phyloP scores from a whole-genome alignment of 2,888 invertebrate genomes.

The Creontiades dilutus region DNA sequence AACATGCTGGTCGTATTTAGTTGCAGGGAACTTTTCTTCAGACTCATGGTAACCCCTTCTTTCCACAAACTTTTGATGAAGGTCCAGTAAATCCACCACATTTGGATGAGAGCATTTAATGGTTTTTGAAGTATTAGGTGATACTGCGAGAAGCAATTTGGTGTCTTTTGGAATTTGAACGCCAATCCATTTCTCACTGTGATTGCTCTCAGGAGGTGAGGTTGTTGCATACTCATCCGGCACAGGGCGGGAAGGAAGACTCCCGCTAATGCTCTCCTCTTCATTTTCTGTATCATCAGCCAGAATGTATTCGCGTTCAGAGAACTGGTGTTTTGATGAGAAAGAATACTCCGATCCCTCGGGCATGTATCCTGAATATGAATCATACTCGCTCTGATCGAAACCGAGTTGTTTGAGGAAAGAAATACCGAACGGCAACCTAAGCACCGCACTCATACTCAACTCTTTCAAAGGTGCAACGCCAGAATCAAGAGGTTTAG shows the following conservation, averaged over 20 bases:
- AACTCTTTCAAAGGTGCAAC: slow-evolving; percentile 63
- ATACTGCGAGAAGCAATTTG: slow-evolving; percentile 78
- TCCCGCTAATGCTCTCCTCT: slow-evolving; percentile 48
- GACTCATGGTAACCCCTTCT: slow-evolving; percentile 76
- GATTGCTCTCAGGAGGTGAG: slow-evolving; percentile 75
- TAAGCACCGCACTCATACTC: slow-evolving; percentile 63
- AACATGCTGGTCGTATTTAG: slow-evolving; percentile 48
- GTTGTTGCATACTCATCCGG: background rate
- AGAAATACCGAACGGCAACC: slow-evolving; percentile 60
- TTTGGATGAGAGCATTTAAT: slow-evolving; percentile 44
- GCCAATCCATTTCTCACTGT: slow-evolving; percentile 75
- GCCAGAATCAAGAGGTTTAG: background rate
- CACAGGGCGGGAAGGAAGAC: slow-evolving; percentile 45
- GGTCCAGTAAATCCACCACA: slow-evolving; percentile 81
- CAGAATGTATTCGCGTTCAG: slow-evolving; percentile 54
- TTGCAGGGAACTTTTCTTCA: slow-evolving; percentile 43
- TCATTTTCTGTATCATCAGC: slow-evolving; percentile 62
- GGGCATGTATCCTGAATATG: slow-evolving; percentile 69
- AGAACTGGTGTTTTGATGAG: slow-evolving; percentile 62
- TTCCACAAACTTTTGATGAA: slow-evolving; percentile 85
- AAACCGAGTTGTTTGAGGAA: slow-evolving; percentile 67
- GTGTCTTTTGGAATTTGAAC: slow-evolving; percentile 76
- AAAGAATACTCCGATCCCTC: slow-evolving; percentile 70
- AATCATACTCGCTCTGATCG: slow-evolving; percentile 67
- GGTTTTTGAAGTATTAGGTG: slow-evolving; percentile 85